Evolutionary conservation across 2,113 vertebrate species (phyloP).

Genomic region (Platycercus adscitus): DNA sequence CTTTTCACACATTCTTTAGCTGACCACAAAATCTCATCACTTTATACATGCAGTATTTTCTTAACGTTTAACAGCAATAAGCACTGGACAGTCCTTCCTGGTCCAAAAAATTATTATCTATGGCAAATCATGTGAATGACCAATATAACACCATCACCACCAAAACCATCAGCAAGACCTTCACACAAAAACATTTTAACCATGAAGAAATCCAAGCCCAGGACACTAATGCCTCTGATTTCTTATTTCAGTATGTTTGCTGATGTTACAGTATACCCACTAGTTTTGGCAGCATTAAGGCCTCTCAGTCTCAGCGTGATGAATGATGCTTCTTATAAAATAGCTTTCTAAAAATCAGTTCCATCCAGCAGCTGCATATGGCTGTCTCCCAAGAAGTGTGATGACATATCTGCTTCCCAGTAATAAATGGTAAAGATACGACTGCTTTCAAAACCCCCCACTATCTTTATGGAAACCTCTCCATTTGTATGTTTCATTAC

Average conservation of each 20-base stretch:
- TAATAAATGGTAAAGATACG: not conserved
- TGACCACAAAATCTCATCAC: not conserved
- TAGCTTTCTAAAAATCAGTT: not conserved
- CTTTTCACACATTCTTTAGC: not conserved
- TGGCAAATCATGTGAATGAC: fast-evolving
- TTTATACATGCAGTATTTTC: not conserved
- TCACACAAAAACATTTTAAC: not conserved
- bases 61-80: not conserved
- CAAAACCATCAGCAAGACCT: not conserved
- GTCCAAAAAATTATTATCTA: not conserved
- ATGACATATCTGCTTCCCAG: not conserved
- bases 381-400: not conserved
- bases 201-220: not conserved
- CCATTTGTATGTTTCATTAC: not conserved
- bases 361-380: not conserved
- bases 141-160: not conserved
- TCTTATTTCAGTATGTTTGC: not conserved
- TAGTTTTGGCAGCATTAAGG: not conserved
- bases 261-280: not conserved
- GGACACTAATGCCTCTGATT: not conserved
- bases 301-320: not conserved
- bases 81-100: not conserved
- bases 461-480: not conserved
- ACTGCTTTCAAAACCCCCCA: not conserved
- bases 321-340: not conserved